Evolutionary conservation across 30 jellyfish, hydroid and myxozoan species (phyloP).

Genomic region (Haliclystus octoradiatus): DNA sequence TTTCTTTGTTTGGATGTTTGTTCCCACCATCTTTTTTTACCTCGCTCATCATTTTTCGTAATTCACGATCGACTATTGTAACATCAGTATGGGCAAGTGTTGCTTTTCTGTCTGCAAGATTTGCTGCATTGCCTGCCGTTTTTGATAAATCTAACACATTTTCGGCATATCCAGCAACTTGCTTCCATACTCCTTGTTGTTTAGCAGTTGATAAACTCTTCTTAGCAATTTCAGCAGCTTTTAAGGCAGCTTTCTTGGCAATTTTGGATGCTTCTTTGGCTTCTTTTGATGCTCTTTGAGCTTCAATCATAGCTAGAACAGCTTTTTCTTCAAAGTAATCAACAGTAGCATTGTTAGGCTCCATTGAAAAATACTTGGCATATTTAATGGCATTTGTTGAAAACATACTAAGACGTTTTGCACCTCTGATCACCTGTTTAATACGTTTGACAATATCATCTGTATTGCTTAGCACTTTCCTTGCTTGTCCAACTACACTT

Average conservation of each 20-base stretch:
- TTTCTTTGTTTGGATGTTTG: too few species aligned
- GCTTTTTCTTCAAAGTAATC: conserved; percentile 89
- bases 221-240: conserved; percentile 17
- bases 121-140: too few species aligned
- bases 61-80: too few species aligned
- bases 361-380: conserved; percentile 71
- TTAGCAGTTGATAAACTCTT: too few species aligned
- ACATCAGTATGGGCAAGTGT: too few species aligned
- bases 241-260: conserved; percentile 57
- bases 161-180: too few species aligned
- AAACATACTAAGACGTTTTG: conserved; percentile 41
- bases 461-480: conserved; percentile 39
- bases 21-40: too few species aligned
- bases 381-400: conserved; percentile 71
- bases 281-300: conserved; percentile 82
- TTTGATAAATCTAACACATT: too few species aligned
- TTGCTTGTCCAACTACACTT: conserved; percentile 67
- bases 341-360: conserved; percentile 73
- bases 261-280: conserved; percentile 64
- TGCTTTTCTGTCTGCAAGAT: too few species aligned
- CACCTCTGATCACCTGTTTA: conserved; percentile 57
- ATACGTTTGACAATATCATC: conserved; percentile 62
- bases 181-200: too few species aligned
- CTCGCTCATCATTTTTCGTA: too few species aligned
- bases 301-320: conserved; percentile 69